Evolutionary conservation across 2,113 vertebrate genomes (phyloP), one percentile per base, ranked within the genome.

Genomic region (Cynopterus brachyotis): DNA sequence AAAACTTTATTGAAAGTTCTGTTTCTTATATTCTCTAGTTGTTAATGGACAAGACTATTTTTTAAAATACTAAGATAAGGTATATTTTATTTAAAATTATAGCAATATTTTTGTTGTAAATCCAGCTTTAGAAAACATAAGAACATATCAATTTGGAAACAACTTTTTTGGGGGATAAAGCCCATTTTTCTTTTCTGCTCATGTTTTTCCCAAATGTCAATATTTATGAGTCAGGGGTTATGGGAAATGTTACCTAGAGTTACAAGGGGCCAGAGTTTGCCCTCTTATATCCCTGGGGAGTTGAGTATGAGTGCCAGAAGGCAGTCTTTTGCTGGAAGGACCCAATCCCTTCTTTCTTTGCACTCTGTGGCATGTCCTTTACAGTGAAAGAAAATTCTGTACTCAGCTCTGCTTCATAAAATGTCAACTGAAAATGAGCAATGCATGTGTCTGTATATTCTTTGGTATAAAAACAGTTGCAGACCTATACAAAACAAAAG

Each of bases 161-260:
- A 78, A 78, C 13, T 87, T 67, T 42, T 69, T 75, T 47, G 57
- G 57, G 28, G 3, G 5, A 24, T 16, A 57, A 84, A 55, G 11
- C 5, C 2, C 2, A 26, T 66, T 30, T 59, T 59, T 67, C 42
- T 59, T 73, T 62, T 89, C 53, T 93, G 82, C 50, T 92, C 83
- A 90, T 96, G 70, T 91, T 96, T 96, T 84, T 57, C 85, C 37
- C 85, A 95, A 93, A 97, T 93, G 96, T 98, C 95, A 97, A 95
- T 97, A 97, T 98, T 97, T 97, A 97, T 92, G 91, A 97, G 55
- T 64, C 89, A 93, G 69, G 66, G 96, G 97, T 97, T 97, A 91
- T 98, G 96, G 96, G 97, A 97, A 98, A 94, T 75, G 84, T 91
- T 97, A 97, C 97, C 96, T 97, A 97, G 80, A 97, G 91, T 37